These are phyloP conservation scores for Ophion ellenae DNA, from an alignment of 2,888 invertebrate genomes.

Conservation along the genomic window DNA sequence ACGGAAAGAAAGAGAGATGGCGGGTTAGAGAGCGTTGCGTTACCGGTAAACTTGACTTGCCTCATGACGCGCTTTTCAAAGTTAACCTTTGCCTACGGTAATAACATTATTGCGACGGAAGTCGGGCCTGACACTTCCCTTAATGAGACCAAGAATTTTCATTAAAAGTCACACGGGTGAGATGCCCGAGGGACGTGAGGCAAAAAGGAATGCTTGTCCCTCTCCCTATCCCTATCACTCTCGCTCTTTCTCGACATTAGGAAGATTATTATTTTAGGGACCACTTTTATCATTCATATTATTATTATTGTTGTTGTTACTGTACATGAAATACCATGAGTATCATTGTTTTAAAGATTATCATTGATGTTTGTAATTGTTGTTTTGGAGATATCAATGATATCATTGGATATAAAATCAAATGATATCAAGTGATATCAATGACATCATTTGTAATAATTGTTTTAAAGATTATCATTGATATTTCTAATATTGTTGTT, in stretches of 20 bases:
- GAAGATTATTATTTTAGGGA: not conserved
- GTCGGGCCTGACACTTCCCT: slow-evolving; percentile 34
- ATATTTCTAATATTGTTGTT: too few relatives aligned
- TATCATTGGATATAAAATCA: too few relatives aligned
- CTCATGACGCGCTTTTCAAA: slow-evolving; percentile 52
- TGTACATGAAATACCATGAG: not conserved
- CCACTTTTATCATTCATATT: not conserved
- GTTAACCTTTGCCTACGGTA: slow-evolving; percentile 61
- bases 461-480: too few relatives aligned
- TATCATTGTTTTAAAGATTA: too few relatives aligned
- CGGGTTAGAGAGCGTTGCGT: slow-evolving; percentile 24
- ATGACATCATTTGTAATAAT: too few relatives aligned
- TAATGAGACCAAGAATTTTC: slow-evolving; percentile 60
- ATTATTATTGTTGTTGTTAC: not conserved
- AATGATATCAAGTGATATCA: too few relatives aligned
- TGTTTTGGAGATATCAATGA: too few relatives aligned
- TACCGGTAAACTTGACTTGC: slow-evolving; percentile 56
- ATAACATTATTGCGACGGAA: slow-evolving; percentile 58
- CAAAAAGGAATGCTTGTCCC: not conserved
- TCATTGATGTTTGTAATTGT: too few relatives aligned
- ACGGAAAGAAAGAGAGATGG: not conserved
- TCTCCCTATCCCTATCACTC: not conserved
- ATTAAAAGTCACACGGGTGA: slow-evolving; percentile 53
- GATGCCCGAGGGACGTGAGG: slow-evolving; percentile 11
- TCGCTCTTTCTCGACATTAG: not conserved